Conservation (phyloP, 2,888 invertebrate genomes). For the Altica lythri region DNA sequence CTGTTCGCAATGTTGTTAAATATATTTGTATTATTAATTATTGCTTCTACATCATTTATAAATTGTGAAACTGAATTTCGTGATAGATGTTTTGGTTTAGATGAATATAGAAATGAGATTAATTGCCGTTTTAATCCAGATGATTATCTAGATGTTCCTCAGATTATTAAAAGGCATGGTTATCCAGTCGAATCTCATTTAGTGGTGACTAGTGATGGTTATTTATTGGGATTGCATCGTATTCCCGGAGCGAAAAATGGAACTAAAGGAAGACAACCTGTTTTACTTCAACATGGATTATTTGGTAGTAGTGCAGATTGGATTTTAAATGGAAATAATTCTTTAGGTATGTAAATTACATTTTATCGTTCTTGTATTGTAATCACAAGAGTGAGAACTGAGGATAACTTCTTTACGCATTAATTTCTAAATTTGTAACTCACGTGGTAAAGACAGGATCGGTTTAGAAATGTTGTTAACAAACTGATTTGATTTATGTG, state of each 20-base stretch:
- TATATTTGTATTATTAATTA: no score
- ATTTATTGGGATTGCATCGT: slow-evolving; percentile 78
- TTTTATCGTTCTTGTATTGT: no score
- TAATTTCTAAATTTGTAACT: no score
- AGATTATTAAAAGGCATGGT: slow-evolving; percentile 63
- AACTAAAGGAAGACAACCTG: slow-evolving; percentile 58
- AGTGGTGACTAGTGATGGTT: slow-evolving; percentile 79
- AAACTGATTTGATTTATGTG: no score
- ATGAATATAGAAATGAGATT: neutral
- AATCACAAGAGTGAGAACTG: no score
- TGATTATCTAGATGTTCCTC: slow-evolving; percentile 42
- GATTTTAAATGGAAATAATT: slow-evolving; percentile 71
- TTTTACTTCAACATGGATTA: slow-evolving; percentile 80
- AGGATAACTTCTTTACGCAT: no score
- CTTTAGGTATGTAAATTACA: slow-evolving; percentile 58
- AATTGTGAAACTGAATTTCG: neutral
- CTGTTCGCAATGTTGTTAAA: no score
- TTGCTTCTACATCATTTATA: neutral
- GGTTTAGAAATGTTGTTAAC: no score
- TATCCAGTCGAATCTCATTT: slow-evolving; percentile 73
- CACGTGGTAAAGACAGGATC: no score
- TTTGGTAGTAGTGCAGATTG: slow-evolving; percentile 78
- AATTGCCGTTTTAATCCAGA: slow-evolving; percentile 25
- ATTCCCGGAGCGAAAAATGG: slow-evolving; percentile 67
- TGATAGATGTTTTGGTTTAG: neutral